phyloP scores from a whole-genome alignment of 2,797 vertebrate genomes.

The Spinibarbus caldwelli region DNA sequence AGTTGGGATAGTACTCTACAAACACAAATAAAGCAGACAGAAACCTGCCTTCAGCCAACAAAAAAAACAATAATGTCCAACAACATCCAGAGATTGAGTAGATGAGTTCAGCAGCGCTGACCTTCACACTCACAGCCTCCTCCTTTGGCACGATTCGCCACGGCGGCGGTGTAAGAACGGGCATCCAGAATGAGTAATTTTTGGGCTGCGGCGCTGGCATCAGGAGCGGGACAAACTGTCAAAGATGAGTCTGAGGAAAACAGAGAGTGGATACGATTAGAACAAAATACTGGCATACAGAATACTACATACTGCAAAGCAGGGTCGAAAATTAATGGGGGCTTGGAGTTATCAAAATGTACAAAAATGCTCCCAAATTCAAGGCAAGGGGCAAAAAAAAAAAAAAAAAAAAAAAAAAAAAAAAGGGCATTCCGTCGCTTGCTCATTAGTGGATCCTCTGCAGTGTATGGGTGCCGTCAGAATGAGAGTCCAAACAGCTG shows the following conservation, averaged over 20 bases:
- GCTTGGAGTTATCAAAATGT: not conserved
- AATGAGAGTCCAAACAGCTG: not conserved
- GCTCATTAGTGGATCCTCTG: not conserved
- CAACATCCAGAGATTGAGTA: not conserved
- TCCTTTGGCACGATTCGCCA: conserved; percentile 97
- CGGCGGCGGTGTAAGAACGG: conserved; percentile 95
- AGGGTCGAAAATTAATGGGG: fast-evolving
- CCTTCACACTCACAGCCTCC: conserved; percentile 99
- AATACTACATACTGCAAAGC: not conserved
- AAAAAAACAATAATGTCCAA: not conserved
- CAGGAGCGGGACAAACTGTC: conserved; percentile 84
- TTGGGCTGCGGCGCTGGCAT: conserved; percentile 85
- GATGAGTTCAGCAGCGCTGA: conserved; percentile 67
- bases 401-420: too few relatives aligned
- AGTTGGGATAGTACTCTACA: conserved; percentile 98
- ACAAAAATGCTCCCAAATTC: not conserved
- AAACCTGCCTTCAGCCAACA: not conserved
- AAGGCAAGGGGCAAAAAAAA: too few relatives aligned
- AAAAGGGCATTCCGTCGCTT: not conserved
- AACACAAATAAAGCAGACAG: conserved; percentile 52
- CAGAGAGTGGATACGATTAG: not conserved
- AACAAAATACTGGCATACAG: not conserved
- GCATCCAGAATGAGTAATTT: conserved; percentile 97
- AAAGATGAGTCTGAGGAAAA: conserved; percentile 88
- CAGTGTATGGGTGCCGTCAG: not conserved